Evolutionary conservation across 2,113 vertebrate genomes (phyloP), one percentile per base, ranked within the genome.

Genomic region (Helogale parvula): DNA sequence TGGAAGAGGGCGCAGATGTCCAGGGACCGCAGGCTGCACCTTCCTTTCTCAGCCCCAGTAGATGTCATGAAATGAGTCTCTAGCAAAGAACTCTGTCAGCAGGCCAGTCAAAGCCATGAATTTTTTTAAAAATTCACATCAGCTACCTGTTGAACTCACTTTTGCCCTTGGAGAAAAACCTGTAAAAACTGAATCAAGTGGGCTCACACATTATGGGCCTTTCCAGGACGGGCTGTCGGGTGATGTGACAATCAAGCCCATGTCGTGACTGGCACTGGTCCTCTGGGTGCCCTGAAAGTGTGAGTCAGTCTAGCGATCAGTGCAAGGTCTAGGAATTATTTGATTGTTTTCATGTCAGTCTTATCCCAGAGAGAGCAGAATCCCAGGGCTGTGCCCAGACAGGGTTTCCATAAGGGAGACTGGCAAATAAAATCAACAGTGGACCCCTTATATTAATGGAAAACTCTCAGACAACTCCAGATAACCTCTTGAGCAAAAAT

Each of bases 321-420:
- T 9, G 21, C 17, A 71, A 79, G 23, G 14, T 27, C 35, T 19
- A 52, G 12, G 52, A 0, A 1, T 14, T 23, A 76, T 69, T 54
- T 16, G 3, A 9, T 13, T n/a, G 25, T 69, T 25, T 38, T 23
- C 45, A 38, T 10, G 15, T 38, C 2, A 31, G 38, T 76, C 35
- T n/a, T 63, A 25, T 16, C 52, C 50, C 65, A 16, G 74, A 69
- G 76, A 7, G 4, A 33, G 25, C 14, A 19, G 31, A 71, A 50
- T 27, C 47, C 79, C 31, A 5, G 47, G 5, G n/a, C 68, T 27
- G 23, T 33, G 77, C 14, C 27, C 10, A 13, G 0, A 11, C 38
- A 5, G 19, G n/a, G 68, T 23, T 93, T 83, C 41, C 1, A 3
- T 0, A 47, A 68, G 7, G 0, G 1, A 63, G 9, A 35, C 4